These are phyloP conservation scores for Antheraea assamensis DNA, from an alignment of 2,888 invertebrate species.

Conservation along the genomic window DNA sequence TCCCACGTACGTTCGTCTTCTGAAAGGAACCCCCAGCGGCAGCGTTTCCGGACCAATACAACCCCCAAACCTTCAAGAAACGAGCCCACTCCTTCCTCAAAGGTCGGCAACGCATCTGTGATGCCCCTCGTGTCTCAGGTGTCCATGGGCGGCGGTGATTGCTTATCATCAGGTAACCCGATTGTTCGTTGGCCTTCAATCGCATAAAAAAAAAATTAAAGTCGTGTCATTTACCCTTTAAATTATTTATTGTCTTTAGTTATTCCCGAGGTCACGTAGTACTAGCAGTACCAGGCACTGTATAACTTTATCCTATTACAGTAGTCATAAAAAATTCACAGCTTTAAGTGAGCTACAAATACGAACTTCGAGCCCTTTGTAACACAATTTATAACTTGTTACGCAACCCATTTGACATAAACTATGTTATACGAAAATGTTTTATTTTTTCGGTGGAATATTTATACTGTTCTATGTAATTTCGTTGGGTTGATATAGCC, in stretches of 20 bases:
- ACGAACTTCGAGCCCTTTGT: constrained; percentile 15
- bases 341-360: constrained; percentile 10
- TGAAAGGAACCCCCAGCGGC: too few species aligned
- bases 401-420: constrained; percentile 19
- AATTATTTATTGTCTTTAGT: constrained; percentile 12
- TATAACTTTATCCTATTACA: constrained; percentile 25
- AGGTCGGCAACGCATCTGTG: too few species aligned
- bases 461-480: not conserved
- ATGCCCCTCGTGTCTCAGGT: too few species aligned
- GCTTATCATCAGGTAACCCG: too few species aligned
- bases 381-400: constrained; percentile 16
- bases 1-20: too few species aligned
- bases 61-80: too few species aligned
- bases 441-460: constrained; percentile 10
- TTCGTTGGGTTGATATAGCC: not conserved
- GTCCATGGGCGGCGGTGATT: too few species aligned
- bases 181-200: too few species aligned
- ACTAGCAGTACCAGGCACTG: constrained; percentile 4
- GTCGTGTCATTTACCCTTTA: not conserved
- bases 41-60: too few species aligned
- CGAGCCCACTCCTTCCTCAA: too few species aligned
- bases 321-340: constrained; percentile 30
- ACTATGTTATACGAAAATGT: constrained; percentile 26
- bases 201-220: too few species aligned
- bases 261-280: not conserved